Conservation (phyloP, 2,888 invertebrate genomes). For the Sabatieria punctata region DNA sequence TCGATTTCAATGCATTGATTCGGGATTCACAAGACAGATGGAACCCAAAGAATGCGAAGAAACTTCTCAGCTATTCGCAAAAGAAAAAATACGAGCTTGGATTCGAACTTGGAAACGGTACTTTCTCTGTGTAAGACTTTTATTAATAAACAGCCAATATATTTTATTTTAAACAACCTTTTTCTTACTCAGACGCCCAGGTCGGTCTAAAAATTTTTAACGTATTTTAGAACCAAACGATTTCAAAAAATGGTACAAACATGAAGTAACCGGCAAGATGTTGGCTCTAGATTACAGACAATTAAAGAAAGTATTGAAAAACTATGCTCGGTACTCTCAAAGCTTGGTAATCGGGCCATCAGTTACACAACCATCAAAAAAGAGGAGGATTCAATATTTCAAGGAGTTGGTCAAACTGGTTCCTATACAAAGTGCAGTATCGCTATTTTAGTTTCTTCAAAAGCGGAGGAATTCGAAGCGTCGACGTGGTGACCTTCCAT, state of each 20-base stretch:
- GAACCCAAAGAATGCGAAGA: conserved; percentile 1
- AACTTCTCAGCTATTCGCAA: not conserved
- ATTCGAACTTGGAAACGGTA: conserved; percentile 9
- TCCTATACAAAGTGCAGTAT: too few species aligned
- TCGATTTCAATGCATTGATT: not conserved
- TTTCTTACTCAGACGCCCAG: too few species aligned
- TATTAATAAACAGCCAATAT: too few species aligned
- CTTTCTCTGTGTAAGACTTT: too few species aligned
- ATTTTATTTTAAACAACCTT: too few species aligned
- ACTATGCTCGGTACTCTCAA: not conserved
- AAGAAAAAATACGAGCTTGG: conserved; percentile 5
- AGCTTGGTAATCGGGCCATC: not conserved
- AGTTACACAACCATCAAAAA: too few species aligned
- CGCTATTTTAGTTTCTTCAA: conserved; percentile 4
- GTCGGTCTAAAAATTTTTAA: not conserved
- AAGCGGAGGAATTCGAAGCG: not conserved
- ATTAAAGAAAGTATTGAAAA: not conserved
- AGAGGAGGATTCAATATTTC: too few species aligned
- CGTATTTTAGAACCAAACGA: conserved; percentile 1
- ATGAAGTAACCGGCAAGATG: not conserved
- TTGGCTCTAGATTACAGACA: not conserved
- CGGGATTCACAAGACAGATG: not conserved
- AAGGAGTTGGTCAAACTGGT: too few species aligned
- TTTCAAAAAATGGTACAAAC: not conserved
- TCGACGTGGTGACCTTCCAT: conserved; percentile 5